Evolutionary conservation across 2,888 invertebrate species (phyloP), one percentile per base, ranked within the genome.

Genomic region (Phorcus lineatus): DNA sequence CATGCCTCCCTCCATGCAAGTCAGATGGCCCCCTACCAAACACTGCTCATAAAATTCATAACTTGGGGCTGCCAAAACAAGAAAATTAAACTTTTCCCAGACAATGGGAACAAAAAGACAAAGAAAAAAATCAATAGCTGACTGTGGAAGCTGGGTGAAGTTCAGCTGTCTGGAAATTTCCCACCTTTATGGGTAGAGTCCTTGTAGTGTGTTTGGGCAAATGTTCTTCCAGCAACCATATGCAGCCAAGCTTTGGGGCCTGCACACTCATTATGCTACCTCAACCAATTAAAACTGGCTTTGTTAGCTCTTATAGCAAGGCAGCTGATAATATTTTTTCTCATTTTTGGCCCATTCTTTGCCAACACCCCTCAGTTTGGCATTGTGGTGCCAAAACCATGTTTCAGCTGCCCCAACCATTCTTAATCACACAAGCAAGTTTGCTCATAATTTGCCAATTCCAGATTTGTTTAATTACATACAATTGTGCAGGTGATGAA

Each of bases 111-210:
- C 88, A 87, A 86, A 89, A 90, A 90, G 90, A 90, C 90, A 91
- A 90, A 90, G 90, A 90, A 89, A 88, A 86, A 88, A 91, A 91
- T 90, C 90, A 90, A 91, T 90, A 86, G 79, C 83, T 80, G 82
- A 82, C 81, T 82, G 83, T 80, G 84, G 81, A 82, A 82, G 81
- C 81, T 84, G 80, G 84, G 83, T 85, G 82, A 77, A 83, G 86
- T 82, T 90, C 91, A 91, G 91, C 91, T 91, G 91, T 87, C 84
- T 83, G 80, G 81, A 84, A 80, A 81, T 81, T 82, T 85, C 78
- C 82, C 83, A 86, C 84, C 86, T 83, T 85, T 85, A 83, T 85
- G 82, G 84, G 79, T 79, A 78, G 74, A 78, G 80, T 75, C 80
- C 79, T 81, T 84, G 80, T 84, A 85, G 85, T 86, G 85, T 85